These are phyloP conservation scores for Brachypodius melanocephalos DNA, from an alignment of 2,113 vertebrate genomes.

Conservation along the genomic window DNA sequence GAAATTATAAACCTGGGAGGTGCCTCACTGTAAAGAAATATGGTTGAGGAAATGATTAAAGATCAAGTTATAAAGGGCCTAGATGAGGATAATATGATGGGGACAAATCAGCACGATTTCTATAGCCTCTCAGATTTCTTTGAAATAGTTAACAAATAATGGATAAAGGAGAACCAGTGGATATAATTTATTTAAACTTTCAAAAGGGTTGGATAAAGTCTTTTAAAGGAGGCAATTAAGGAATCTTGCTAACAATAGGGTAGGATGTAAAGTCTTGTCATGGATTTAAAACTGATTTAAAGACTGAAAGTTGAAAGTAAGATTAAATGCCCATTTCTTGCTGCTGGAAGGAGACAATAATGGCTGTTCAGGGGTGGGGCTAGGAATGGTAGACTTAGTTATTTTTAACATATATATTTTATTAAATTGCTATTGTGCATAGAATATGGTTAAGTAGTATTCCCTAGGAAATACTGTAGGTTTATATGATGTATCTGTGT, in stretches of 20 bases:
- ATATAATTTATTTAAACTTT: slow-evolving; percentile 72
- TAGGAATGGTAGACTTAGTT: background rate
- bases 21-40: slow-evolving; percentile 32
- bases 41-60: slow-evolving; percentile 52
- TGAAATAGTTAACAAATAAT: slow-evolving; percentile 73
- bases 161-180: slow-evolving; percentile 65
- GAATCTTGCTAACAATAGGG: slow-evolving; percentile 68
- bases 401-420: slow-evolving; percentile 38
- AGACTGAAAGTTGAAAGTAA: slow-evolving; percentile 64
- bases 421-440: slow-evolving; percentile 40
- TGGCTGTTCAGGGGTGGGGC: slow-evolving; percentile 35
- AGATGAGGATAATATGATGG: slow-evolving; percentile 57
- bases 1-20: slow-evolving; percentile 43
- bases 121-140: slow-evolving; percentile 61
- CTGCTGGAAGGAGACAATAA: slow-evolving; percentile 53
- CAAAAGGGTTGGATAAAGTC: slow-evolving; percentile 64
- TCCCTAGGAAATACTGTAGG: background rate
- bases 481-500: background rate
- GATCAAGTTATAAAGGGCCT: slow-evolving; percentile 39
- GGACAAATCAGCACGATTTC: slow-evolving; percentile 60
- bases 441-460: slow-evolving; percentile 30
- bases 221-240: slow-evolving; percentile 69
- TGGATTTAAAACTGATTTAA: slow-evolving; percentile 70
- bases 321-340: slow-evolving; percentile 60
- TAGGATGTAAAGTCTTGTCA: slow-evolving; percentile 65